Evolutionary conservation across 2,113 vertebrate genomes (phyloP).

Genomic region (Gracilinanus agilis): DNA sequence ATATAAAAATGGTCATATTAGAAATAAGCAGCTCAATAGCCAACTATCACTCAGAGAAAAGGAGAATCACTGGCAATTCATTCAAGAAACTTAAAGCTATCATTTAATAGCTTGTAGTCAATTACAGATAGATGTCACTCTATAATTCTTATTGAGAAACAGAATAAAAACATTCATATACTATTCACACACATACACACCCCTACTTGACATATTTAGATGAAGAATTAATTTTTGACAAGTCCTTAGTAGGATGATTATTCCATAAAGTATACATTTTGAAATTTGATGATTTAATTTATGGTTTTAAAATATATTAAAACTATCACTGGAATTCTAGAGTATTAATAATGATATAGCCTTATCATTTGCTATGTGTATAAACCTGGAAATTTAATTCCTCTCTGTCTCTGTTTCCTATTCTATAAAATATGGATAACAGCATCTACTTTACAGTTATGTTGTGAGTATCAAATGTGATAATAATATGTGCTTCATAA

Average conservation of each 20-base stretch:
- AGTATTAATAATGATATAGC: background rate
- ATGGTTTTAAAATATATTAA: background rate
- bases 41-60: slow-evolving; percentile 36
- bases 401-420: background rate
- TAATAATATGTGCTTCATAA: background rate
- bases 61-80: slow-evolving; percentile 8
- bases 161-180: background rate
- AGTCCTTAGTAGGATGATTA: background rate
- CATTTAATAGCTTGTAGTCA: slow-evolving; percentile 37
- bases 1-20: slow-evolving; percentile 80
- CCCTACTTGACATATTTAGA: slow-evolving; percentile 11
- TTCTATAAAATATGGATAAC: background rate
- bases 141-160: background rate
- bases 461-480: background rate
- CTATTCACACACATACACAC: background rate
- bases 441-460: background rate
- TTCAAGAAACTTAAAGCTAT: slow-evolving; percentile 40
- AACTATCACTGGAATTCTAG: background rate
- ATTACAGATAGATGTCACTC: slow-evolving; percentile 9
- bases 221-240: background rate
- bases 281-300: background rate
- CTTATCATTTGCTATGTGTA: background rate
- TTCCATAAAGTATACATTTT: background rate
- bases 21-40: slow-evolving; percentile 71
- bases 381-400: background rate